Evolutionary conservation across 2,888 invertebrate species (phyloP).

Genomic region (Noctua janthe): DNA sequence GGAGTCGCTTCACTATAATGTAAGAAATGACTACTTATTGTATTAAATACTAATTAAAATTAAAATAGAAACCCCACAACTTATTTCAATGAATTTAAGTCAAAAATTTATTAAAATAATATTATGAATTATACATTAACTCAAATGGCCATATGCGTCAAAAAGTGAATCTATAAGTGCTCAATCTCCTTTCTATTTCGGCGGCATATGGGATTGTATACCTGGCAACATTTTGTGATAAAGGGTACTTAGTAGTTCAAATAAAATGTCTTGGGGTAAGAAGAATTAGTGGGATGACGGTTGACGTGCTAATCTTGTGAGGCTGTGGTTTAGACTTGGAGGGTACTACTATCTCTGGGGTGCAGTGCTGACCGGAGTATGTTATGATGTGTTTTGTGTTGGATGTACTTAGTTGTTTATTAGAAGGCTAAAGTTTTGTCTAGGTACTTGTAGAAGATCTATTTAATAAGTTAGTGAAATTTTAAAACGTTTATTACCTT

Average conservation of each 20-base stretch:
- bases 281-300: conserved; percentile 43
- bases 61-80: no score
- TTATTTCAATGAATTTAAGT: no score
- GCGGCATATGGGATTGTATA: conserved; percentile 65
- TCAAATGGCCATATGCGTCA: no score
- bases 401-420: neutral
- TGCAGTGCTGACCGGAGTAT: conserved; percentile 23
- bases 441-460: neutral
- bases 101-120: no score
- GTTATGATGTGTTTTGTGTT: neutral
- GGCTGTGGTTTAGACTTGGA: conserved; percentile 21
- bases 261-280: conserved; percentile 55
- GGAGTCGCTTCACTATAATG: no score
- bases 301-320: conserved; percentile 51
- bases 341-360: conserved; percentile 34
- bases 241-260: conserved; percentile 53
- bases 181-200: conserved; percentile 71
- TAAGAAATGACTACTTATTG: no score
- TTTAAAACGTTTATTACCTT: no score
- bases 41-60: no score
- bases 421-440: neutral
- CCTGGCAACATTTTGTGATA: conserved; percentile 58
- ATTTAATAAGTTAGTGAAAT: no score
- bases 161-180: no score
- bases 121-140: no score